Percentiles rank a stretch among this genome's conserved stretches.
These are phyloP conservation scores for Xanthorhoe spadicearia DNA, from an alignment of 2,888 invertebrate species.

Conservation along the genomic window DNA sequence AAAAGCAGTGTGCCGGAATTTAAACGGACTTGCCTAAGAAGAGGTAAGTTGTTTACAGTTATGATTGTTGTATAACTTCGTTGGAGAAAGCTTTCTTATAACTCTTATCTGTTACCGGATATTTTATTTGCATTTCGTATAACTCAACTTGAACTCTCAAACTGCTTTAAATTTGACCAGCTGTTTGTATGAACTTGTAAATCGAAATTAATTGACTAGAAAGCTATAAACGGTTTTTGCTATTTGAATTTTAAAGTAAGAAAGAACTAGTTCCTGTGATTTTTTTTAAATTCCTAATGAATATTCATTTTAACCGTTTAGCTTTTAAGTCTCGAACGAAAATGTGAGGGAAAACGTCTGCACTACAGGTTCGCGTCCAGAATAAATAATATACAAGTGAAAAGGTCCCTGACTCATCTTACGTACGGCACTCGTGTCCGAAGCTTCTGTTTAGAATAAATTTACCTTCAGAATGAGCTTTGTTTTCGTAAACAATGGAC, in stretches of 20 bases:
- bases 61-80: constrained; percentile 79
- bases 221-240: constrained; percentile 17
- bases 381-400: constrained; percentile 75
- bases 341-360: constrained; percentile 68
- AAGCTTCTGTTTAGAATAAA: constrained; percentile 76
- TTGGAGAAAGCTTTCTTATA: constrained; percentile 65
- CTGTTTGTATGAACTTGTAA: neutral
- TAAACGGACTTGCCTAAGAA: constrained; percentile 82
- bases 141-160: constrained; percentile 10
- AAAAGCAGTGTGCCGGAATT: constrained; percentile 78
- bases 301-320: constrained; percentile 62
- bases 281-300: constrained; percentile 54
- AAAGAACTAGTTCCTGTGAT: constrained; percentile 48
- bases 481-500: constrained; percentile 57
- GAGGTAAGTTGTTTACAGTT: constrained; percentile 84
- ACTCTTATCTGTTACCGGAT: constrained; percentile 51
- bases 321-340: constrained; percentile 55
- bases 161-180: constrained; percentile 1
- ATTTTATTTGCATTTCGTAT: constrained; percentile 39
- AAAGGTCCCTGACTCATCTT: constrained; percentile 80
- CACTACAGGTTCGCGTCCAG: constrained; percentile 67
- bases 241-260: neutral
- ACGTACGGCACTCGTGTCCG: constrained; percentile 56
- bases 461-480: constrained; percentile 68
- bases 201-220: constrained; percentile 17